Conservation (phyloP, 53 echinoderm and acorn worm species). For the Echinarachnius parma region DNA sequence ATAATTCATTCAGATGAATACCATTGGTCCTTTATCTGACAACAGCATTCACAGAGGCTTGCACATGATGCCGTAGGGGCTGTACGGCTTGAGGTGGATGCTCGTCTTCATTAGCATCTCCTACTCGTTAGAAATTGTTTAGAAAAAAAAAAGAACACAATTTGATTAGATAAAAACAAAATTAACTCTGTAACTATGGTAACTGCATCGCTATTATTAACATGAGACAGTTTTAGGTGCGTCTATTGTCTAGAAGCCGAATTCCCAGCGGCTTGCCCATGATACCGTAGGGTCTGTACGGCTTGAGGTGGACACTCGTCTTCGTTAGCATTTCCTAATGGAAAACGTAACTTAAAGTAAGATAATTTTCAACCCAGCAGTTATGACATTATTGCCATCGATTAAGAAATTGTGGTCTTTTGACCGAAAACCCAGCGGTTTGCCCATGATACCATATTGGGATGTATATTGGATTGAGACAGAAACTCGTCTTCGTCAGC, state of each 20-base stretch:
- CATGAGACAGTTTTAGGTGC: too few relatives aligned
- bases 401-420: constrained; percentile 33
- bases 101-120: constrained; percentile 33
- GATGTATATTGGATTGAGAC: neutral
- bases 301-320: constrained; percentile 17
- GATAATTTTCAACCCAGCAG: too few relatives aligned
- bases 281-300: constrained; percentile 19
- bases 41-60: constrained; percentile 28
- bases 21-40: constrained; percentile 42
- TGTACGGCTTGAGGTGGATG: constrained; percentile 5
- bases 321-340: constrained; percentile 37
- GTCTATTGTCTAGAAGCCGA: constrained; percentile 45
- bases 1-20: too few relatives aligned
- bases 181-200: too few relatives aligned
- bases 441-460: constrained; percentile 32
- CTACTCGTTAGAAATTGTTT: too few relatives aligned
- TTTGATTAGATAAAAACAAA: too few relatives aligned
- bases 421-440: constrained; percentile 34
- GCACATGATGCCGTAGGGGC: constrained; percentile 31
- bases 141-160: too few relatives aligned
- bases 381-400: too few relatives aligned
- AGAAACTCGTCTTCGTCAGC: constrained; percentile 19
- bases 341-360: too few relatives aligned
- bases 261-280: constrained; percentile 29
- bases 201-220: too few relatives aligned